Evolutionary conservation across 2,797 vertebrate species (phyloP).

Genomic region (Gallirallus australis): DNA sequence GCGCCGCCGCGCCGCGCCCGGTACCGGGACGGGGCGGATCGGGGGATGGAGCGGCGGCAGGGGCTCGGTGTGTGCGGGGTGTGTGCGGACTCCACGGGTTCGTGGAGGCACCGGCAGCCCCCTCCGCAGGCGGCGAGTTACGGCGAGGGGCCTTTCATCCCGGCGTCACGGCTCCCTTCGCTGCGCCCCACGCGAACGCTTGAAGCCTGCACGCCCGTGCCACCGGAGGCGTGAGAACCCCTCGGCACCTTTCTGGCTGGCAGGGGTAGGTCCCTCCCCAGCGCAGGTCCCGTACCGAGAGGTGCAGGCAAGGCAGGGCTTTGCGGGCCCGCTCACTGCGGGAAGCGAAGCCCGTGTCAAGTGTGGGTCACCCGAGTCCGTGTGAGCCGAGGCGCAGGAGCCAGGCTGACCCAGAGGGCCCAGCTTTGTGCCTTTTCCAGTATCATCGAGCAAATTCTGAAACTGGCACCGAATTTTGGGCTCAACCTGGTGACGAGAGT

Average conservation of each 20-base stretch:
- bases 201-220: rapidly evolving
- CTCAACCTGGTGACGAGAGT: background rate
- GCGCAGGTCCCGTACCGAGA: too few species aligned
- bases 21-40: too few species aligned
- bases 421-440: background rate
- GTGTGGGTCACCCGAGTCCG: too few species aligned
- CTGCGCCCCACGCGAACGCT: rapidly evolving
- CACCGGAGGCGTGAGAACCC: rapidly evolving
- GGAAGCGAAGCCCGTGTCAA: rapidly evolving
- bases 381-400: too few species aligned
- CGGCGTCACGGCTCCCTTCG: background rate
- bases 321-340: too few species aligned
- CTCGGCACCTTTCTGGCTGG: too few species aligned
- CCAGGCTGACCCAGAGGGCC: background rate
- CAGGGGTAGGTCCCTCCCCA: too few species aligned
- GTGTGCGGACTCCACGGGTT: too few species aligned
- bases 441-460: rapidly evolving
- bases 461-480: background rate
- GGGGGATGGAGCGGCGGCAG: too few species aligned
- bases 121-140: background rate
- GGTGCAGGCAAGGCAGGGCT: too few species aligned
- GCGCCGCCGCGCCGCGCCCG: background rate
- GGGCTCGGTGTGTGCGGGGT: too few species aligned
- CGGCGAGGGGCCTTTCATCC: background rate
- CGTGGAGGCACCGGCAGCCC: too few species aligned